Base-by-base conservation (phyloP, 1,140 invertebrate genomes). In the Chelonus insularis region DNA sequence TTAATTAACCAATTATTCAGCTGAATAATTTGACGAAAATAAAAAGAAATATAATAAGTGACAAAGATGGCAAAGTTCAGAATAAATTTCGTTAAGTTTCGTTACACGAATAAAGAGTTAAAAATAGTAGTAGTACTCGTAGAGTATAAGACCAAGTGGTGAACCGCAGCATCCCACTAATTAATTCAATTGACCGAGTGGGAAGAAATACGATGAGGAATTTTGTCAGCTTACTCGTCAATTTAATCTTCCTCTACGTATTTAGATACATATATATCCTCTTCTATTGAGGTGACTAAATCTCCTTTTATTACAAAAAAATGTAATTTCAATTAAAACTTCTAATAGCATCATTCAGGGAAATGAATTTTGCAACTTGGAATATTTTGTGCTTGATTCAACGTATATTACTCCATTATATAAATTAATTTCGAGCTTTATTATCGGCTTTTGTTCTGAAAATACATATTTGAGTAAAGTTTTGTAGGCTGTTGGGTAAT, bases 161-260 rank as follows among this genome's bases (percentile, higher is more conserved):
- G n/a, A 32, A 32, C 48, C 16, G 41, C 37, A 58, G 37, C 39
- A 47, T 58, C 34, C n/a, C 36, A 52, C 56, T 63, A 63, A 63
- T 63, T 63, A 63, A 63, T 54, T 63, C 62, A 58, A 63, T 63
- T 58, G 55, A 63, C 23, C 18, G 34, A 9, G 48, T 36, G 48
- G 14, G 39, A 41, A 25, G 11, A 11, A 11, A 12, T 39, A 23
- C 4, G 7, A 43, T 4, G 9, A 45, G 39, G 55, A 57, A 57
- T 45, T 45, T 57, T 57, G 25, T 57, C 41, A 57, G 55, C 14
- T 57, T 8, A 43, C 32, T 18, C 36, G 34, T 55, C 52, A 55
- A 55, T 36, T 55, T 55, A 20, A 6, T 50, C 43, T 18, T 18
- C 5, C 43, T 45, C 32, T 7, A 16, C 25, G 6, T n/a, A n/a